Evolutionary conservation across 1,140 invertebrate species (phyloP).

Genomic region (Drosophila virilis): DNA sequence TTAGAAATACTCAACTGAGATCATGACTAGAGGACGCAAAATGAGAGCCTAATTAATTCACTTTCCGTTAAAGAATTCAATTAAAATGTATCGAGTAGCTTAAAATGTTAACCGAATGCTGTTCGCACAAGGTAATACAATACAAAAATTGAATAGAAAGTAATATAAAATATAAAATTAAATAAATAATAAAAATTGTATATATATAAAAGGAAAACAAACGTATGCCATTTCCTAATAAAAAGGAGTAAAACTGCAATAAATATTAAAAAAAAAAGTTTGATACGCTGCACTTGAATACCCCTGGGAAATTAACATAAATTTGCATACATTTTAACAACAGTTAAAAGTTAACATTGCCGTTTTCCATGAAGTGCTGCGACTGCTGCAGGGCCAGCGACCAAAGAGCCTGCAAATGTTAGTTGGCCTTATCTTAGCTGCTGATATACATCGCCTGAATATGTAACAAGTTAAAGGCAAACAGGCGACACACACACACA

Average conservation of each 20-base stretch:
- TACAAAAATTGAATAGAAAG: too few relatives aligned
- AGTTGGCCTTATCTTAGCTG: constrained; percentile 64
- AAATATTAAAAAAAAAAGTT: constrained; percentile 61
- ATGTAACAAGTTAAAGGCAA: constrained; percentile 80
- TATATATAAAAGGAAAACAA: too few relatives aligned
- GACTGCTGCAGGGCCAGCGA: neutral
- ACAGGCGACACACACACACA: constrained; percentile 44
- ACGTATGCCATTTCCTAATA: too few relatives aligned
- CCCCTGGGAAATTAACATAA: constrained; percentile 74
- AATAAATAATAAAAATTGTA: too few relatives aligned
- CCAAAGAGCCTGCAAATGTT: constrained; percentile 49
- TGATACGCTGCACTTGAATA: constrained; percentile 66
- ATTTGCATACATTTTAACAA: constrained; percentile 72
- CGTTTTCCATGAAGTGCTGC: neutral
- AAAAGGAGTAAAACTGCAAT: constrained; percentile 52
- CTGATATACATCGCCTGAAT: constrained; percentile 75
- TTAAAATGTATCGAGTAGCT: too few relatives aligned
- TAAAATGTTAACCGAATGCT: too few relatives aligned
- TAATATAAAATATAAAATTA: too few relatives aligned
- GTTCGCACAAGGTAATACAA: too few relatives aligned
- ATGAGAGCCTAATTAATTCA: too few relatives aligned
- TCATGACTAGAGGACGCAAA: too few relatives aligned
- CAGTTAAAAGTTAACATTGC: constrained; percentile 45
- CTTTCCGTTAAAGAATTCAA: too few relatives aligned
- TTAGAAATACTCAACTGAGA: too few relatives aligned